Percentiles rank a stretch among this genome's conserved stretches.
phyloP scores from a whole-genome alignment of 1,140 invertebrate genomes.

The Neotoxoptera formosana region DNA sequence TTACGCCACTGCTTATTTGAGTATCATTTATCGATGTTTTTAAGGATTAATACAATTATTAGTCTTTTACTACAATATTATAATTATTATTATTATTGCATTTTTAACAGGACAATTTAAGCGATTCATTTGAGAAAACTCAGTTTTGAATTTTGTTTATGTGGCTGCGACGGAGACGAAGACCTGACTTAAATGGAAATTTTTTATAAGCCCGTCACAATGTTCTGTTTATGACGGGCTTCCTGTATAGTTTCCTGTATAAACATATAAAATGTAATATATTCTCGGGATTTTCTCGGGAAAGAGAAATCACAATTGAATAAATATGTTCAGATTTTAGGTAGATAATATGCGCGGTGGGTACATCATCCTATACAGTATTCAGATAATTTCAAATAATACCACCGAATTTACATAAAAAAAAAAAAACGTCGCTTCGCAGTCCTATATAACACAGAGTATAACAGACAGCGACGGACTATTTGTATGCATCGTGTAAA shows the following conservation, averaged over 20 bases:
- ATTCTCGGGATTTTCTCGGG: neutral
- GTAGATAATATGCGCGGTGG: neutral
- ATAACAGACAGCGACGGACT: neutral
- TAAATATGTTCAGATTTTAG: neutral
- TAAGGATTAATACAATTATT: too few species aligned
- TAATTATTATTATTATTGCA: too few species aligned
- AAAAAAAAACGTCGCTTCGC: neutral
- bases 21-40: too few species aligned
- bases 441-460: too few species aligned
- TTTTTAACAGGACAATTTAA: too few species aligned
- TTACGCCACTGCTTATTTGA: too few species aligned
- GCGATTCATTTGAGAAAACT: too few species aligned
- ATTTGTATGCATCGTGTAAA: neutral
- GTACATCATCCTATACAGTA: neutral
- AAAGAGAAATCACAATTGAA: slow-evolving; percentile 18
- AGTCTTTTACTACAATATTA: too few species aligned
- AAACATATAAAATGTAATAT: neutral
- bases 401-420: neutral
- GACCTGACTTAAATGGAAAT: neutral
- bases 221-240: neutral
- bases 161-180: too few species aligned
- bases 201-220: neutral
- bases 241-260: neutral
- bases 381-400: neutral
- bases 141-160: neutral